phyloP scores from a whole-genome alignment of 1,140 invertebrate genomes.

The Cydia pomonella region DNA sequence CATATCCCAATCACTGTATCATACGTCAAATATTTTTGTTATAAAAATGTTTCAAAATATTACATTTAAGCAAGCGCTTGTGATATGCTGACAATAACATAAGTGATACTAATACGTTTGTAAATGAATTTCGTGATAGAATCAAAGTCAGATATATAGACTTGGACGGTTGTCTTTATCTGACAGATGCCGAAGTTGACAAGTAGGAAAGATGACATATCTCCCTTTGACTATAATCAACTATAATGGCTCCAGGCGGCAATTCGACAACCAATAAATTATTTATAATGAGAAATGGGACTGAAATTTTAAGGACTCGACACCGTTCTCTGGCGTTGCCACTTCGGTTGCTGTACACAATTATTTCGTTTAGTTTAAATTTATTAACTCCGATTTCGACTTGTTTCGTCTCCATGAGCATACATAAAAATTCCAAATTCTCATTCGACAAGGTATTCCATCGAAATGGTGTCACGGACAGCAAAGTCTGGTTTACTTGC shows the following conservation, averaged over 20 bases:
- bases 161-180: no score
- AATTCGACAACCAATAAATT: no score
- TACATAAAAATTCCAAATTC: neutral
- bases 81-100: neutral
- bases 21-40: neutral
- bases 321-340: no score
- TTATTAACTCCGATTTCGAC: neutral
- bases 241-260: no score
- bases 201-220: no score
- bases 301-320: no score
- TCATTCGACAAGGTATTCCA: slow-evolving; percentile 1
- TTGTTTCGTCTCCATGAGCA: neutral
- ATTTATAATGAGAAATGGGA: no score
- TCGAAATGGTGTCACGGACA: slow-evolving; percentile 26
- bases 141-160: neutral
- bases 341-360: no score
- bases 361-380: no score
- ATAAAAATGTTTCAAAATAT: neutral
- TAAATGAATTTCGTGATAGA: neutral
- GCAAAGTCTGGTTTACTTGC: slow-evolving; percentile 14
- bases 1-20: neutral
- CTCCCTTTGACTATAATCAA: no score
- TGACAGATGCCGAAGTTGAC: no score
- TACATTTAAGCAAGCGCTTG: neutral
- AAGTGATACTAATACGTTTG: neutral